These are phyloP conservation scores for Trachelus stipa DNA, from an alignment of 2,888 invertebrate genomes.

Conservation along the genomic window DNA sequence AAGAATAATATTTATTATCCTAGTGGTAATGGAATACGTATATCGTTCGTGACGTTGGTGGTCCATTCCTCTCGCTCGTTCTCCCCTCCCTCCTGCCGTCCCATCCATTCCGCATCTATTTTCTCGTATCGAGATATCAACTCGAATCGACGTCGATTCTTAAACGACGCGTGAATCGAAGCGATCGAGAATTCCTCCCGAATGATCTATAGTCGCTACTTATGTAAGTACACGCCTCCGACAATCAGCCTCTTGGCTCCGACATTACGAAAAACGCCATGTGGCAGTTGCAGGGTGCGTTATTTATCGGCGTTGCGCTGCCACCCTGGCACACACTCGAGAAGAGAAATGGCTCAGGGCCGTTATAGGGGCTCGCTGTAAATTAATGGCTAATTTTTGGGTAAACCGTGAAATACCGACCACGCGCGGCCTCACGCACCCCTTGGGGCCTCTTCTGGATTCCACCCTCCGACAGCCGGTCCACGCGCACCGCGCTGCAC, in stretches of 20 bases:
- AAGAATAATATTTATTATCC: neutral
- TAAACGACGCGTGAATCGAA: neutral
- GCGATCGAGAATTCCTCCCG: neutral
- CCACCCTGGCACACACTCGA: constrained; percentile 13
- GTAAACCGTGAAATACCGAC: constrained; percentile 57
- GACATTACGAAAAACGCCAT: constrained; percentile 1
- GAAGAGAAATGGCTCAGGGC: constrained; percentile 18
- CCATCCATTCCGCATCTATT: neutral
- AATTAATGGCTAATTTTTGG: constrained; percentile 58
- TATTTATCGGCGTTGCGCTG: constrained; percentile 18
- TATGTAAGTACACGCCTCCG: neutral
- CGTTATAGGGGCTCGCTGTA: constrained; percentile 37
- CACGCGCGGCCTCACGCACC: constrained; percentile 37
- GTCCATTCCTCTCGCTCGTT: constrained; percentile 35
- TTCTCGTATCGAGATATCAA: neutral
- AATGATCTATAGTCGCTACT: neutral
- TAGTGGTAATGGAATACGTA: neutral
- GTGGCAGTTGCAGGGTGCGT: constrained; percentile 2
- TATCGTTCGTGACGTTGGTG: constrained; percentile 46
- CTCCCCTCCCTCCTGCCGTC: neutral
- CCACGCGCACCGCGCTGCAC: constrained; percentile 46
- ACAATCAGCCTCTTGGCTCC: neutral
- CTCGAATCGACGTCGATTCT: neutral
- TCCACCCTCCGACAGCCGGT: constrained; percentile 54
- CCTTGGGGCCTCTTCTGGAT: constrained; percentile 25